Evolutionary conservation across 2,113 vertebrate genomes (phyloP), one percentile per base, ranked within the genome.

Genomic region (Rhinopomastus cyanomelas): DNA sequence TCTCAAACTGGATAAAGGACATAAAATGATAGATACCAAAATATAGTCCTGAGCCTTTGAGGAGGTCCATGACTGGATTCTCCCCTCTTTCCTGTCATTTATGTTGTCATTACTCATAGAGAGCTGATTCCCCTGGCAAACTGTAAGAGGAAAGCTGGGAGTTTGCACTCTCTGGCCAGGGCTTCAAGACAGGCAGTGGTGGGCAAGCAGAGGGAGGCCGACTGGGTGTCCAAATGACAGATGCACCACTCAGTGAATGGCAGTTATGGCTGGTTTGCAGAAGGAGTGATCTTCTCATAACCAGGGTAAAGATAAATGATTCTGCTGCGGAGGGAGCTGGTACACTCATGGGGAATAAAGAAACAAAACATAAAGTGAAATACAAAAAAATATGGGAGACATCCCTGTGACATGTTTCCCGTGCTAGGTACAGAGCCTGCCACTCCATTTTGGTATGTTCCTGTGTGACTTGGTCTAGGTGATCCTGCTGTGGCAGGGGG

Each of bases 331-430:
- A 49, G 39, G 55, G 3, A 55, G 15, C 22, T 18, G 16, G 12
- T 25, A 37, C 22, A 56, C 80, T 88, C 36, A 59, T 22, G 16
- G 34, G 65, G 37, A 89, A 82, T 39, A 22, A 36, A 83, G 61
- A 74, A 93, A 79, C 42, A 68, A 53, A 92, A 81, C 68, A 80
- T 27, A 80, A 83, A 86, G 37, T 76, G 46, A 78, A 48, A 87
- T 56, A 88, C 71, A 80, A 81, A 84, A 82, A 57, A 73, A 48
- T 48, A 46, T 1, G n/a, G 51, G 49, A 59, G 16, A 6, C 56
- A 59, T 59, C 75, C 65, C 67, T 77, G 39, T 60, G 73, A 44
- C 34, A 32, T 10, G 2, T 77, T 95, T 16, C 17, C 15, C 56
- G 6, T 42, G 77, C 66, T 42, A 62, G 64, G 52, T 67, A 74